A percentile compares a stretch with the other conserved stretches of the same genome.
phyloP scores from a whole-genome alignment of 2,113 vertebrate genomes.

The Erpornis zantholeuca region DNA sequence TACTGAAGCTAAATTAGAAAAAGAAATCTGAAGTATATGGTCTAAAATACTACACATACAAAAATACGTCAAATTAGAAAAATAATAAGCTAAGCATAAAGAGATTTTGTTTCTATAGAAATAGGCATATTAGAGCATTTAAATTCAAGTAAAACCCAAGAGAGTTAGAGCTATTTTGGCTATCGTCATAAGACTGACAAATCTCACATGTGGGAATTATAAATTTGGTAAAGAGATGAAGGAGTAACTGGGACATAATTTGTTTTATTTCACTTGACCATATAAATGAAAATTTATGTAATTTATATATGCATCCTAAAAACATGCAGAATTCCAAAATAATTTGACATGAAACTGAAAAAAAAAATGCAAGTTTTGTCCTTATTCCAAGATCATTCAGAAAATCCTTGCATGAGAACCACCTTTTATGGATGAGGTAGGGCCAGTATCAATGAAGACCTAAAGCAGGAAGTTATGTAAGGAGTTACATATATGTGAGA shows the following conservation, averaged over 20 bases:
- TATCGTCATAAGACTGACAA: background rate
- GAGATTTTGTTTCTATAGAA: conserved; percentile 25
- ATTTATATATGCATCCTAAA: background rate
- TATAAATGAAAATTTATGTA: background rate
- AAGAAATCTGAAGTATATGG: background rate
- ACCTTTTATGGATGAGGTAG: background rate
- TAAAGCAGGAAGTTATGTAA: background rate
- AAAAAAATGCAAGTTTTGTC: background rate
- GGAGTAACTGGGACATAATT: background rate
- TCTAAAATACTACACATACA: background rate
- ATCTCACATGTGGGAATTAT: background rate
- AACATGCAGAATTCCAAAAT: background rate
- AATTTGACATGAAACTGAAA: background rate
- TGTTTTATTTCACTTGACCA: background rate
- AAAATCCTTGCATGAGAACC: background rate
- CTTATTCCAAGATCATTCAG: background rate
- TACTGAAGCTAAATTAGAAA: background rate
- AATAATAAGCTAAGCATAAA: background rate
- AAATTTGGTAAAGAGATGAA: background rate
- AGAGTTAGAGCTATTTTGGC: background rate
- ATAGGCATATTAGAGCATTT: background rate
- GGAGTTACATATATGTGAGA: background rate
- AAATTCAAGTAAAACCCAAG: background rate
- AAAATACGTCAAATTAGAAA: background rate
- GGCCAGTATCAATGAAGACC: background rate